A percentile compares a stretch with the other conserved stretches of the same genome.
phyloP scores from a whole-genome alignment of 2,888 invertebrate genomes.

The Poecilobothrus nobilitatus region DNA sequence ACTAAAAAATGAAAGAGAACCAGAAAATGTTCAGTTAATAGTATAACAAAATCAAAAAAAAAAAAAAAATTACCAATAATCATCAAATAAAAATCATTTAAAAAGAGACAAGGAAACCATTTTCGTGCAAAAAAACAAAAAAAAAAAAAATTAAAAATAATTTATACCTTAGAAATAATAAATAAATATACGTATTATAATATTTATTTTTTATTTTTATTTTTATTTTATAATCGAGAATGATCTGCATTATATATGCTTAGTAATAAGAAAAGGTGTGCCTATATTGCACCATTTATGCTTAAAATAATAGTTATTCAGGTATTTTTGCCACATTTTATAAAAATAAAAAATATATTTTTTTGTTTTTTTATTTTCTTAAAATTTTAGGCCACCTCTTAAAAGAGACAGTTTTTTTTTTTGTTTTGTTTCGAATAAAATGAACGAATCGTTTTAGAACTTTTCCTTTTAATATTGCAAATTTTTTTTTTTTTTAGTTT shows the following conservation, averaged over 20 bases:
- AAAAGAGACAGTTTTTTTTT: not conserved
- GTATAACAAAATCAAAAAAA: not conserved
- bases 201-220: no score
- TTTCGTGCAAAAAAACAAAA: not conserved
- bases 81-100: not conserved
- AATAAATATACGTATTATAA: no score
- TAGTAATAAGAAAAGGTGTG: not conserved
- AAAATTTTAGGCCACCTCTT: not conserved
- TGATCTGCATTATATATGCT: not conserved
- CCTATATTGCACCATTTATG: not conserved
- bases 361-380: not conserved
- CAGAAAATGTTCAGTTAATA: not conserved
- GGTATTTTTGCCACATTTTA: not conserved
- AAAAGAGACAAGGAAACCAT: not conserved
- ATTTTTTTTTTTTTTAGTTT: not conserved
- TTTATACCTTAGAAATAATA: no score
- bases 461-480: not conserved
- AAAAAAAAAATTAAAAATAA: no score
- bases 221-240: no score
- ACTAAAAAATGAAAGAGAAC: not conserved
- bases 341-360: no score
- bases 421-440: no score
- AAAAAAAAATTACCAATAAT: not conserved
- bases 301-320: no score
- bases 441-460: not conserved